These are phyloP conservation scores for Melanchra persicariae DNA, from an alignment of 2,888 invertebrate species.

Conservation along the genomic window DNA sequence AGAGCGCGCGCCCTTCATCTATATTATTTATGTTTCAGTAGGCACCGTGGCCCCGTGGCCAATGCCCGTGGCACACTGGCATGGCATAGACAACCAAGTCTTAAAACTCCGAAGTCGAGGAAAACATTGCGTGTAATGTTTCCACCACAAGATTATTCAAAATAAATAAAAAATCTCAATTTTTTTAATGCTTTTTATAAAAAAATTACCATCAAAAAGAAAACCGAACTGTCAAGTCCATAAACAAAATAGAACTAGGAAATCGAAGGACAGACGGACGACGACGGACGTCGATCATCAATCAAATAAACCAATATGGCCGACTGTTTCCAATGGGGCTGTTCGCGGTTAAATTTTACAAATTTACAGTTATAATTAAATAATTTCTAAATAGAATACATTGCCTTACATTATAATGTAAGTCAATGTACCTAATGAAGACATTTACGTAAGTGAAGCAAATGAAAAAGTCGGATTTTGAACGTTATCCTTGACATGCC, in stretches of 20 bases:
- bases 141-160: background rate
- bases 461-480: constrained; percentile 62
- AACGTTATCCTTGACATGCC: constrained; percentile 84
- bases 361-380: constrained; percentile 77
- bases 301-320: constrained; percentile 85
- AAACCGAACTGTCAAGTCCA: constrained; percentile 35
- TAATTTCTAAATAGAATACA: constrained; percentile 71
- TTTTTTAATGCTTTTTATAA: no score
- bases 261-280: constrained; percentile 60
- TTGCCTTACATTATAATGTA: constrained; percentile 87
- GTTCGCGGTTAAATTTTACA: constrained; percentile 80
- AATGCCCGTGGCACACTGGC: no score
- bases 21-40: background rate
- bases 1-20: background rate
- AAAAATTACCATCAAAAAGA: no score
- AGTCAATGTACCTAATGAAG: constrained; percentile 84
- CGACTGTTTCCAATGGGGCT: constrained; percentile 80
- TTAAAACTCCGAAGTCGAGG: background rate
- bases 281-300: constrained; percentile 69
- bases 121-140: background rate
- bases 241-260: constrained; percentile 52
- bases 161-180: no score
- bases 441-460: constrained; percentile 82
- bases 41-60: no score
- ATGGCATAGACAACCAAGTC: background rate